Base-by-base conservation (phyloP, 1,140 invertebrate genomes). In the Drosophila jambulina region DNA sequence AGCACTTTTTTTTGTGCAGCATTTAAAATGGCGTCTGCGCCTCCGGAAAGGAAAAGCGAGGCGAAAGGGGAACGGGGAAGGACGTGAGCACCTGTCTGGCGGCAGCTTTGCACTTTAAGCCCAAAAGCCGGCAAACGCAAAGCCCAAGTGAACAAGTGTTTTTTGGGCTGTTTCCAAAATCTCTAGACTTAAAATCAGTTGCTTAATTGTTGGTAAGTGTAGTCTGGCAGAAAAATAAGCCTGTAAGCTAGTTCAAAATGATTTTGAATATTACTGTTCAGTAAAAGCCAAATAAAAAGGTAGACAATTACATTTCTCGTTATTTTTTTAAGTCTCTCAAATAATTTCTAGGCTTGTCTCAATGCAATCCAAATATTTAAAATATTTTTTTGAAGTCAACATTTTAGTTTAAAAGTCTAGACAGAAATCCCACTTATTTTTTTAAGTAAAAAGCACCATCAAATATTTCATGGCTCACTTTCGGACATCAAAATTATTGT, bases 11-110 rank as follows among this genome's bases (percentile, higher is more conserved):
- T 86, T 74, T 57, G 46, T 46, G 62, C 36, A 48, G 42, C 70
- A 69, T 70, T 72, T 71, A 88, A 88, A 84, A 88, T 88, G 84
- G 85, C 85, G 67, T 61, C 77, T 71, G 64, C 38, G 25, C 45
- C 67, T 38, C 65, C 51, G 75, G 64, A 58, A 72, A 40, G 36
- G 15, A 21, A 32, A 48, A n/a, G 34, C 9, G 10, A 0, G 5
- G 21, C 15, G 21, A 17, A 23, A 12, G 51, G 51, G 8, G 36
- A 15, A 6, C 19, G 19, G 27, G 27, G 19, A 32, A 15, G 10
- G 32, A 19, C 21, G 17, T 19, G 51, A 43, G n/a, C 36, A 46
- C 25, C 43, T 38, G 68, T 72, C 71, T 75, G 71, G 32, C 71
- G 34, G 45, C 38, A 59, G 56, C 46, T 74, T 72, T 61, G 23